These are phyloP conservation scores for Plotosus lineatus DNA, from an alignment of 2,113 vertebrate genomes.

Conservation along the genomic window DNA sequence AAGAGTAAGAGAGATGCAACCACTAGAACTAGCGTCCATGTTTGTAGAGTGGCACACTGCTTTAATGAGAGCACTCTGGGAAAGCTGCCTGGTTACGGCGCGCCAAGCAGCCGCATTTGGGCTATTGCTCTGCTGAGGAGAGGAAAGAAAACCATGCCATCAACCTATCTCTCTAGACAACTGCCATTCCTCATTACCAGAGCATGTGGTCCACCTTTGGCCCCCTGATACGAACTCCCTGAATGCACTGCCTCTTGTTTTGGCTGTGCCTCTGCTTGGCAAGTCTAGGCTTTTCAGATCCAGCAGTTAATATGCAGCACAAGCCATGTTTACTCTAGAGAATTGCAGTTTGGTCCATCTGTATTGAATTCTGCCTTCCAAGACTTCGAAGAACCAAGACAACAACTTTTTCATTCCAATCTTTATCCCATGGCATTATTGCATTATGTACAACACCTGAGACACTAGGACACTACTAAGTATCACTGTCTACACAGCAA, in stretches of 20 bases:
- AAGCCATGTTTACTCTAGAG: slow-evolving; percentile 8
- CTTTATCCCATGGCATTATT: not conserved
- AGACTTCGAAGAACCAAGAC: not conserved
- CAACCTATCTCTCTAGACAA: slow-evolving; percentile 56
- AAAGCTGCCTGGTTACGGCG: slow-evolving; percentile 53
- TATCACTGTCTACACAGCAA: not conserved
- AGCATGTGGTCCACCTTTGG: slow-evolving; percentile 51
- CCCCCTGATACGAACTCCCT: slow-evolving; percentile 13
- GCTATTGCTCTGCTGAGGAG: slow-evolving; percentile 41
- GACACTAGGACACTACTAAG: not conserved
- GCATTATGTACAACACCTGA: not conserved
- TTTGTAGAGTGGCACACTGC: slow-evolving; percentile 53
- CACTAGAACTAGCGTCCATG: slow-evolving; percentile 40
- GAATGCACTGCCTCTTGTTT: slow-evolving; percentile 39
- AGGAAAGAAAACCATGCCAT: slow-evolving; percentile 58
- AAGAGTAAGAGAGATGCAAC: slow-evolving; percentile 33
- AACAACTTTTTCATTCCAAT: not conserved
- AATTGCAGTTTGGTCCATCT: not conserved
- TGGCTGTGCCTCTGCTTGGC: slow-evolving; percentile 37
- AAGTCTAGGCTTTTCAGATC: slow-evolving; percentile 28
- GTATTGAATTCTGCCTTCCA: not conserved
- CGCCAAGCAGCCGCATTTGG: slow-evolving; percentile 55
- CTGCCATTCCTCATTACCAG: slow-evolving; percentile 62
- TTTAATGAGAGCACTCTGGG: slow-evolving; percentile 63
- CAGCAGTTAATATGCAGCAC: not conserved